phyloP scores from a whole-genome alignment of 2,888 invertebrate species.

The Tinea semifulvella region DNA sequence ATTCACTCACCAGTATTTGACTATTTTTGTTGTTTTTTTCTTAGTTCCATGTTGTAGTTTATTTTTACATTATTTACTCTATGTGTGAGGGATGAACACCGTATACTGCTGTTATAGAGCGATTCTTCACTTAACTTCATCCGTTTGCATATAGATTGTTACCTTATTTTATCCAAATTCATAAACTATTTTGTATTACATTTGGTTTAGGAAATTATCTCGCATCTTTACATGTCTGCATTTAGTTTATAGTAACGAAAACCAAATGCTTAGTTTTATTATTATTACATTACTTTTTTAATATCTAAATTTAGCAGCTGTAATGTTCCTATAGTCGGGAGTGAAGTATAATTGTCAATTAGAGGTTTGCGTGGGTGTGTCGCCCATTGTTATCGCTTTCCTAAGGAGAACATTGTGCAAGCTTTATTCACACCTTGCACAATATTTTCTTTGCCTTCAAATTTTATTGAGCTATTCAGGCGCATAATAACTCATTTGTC shows the following conservation, averaged over 20 bases:
- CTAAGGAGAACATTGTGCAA: neutral
- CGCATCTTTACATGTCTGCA: slow-evolving; percentile 57
- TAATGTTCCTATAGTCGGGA: slow-evolving; percentile 65
- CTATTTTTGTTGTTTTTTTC: slow-evolving; percentile 57
- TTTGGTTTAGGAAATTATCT: slow-evolving; percentile 32
- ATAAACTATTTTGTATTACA: slow-evolving; percentile 50
- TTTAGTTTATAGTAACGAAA: slow-evolving; percentile 63
- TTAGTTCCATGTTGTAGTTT: slow-evolving; percentile 57
- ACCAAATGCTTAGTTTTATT: slow-evolving; percentile 64
- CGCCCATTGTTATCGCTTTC: slow-evolving; percentile 30
- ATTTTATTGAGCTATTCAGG: neutral
- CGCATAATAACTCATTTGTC: too few species aligned
- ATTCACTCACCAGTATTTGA: slow-evolving; percentile 66
- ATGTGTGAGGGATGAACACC: neutral
- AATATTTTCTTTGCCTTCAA: neutral
- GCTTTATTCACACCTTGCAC: neutral
- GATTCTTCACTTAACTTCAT: neutral
- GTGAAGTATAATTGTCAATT: slow-evolving; percentile 68
- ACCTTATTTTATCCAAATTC: slow-evolving; percentile 60
- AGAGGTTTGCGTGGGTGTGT: slow-evolving; percentile 63
- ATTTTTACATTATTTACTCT: slow-evolving; percentile 28
- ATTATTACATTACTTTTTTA: slow-evolving; percentile 21
- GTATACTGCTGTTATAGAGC: neutral
- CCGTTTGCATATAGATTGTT: slow-evolving; percentile 15
- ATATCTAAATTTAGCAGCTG: slow-evolving; percentile 64